Evolutionary conservation across 2,797 vertebrate genomes (phyloP), one percentile per base, ranked within the genome.

Genomic region (Bovichtus diacanthus): DNA sequence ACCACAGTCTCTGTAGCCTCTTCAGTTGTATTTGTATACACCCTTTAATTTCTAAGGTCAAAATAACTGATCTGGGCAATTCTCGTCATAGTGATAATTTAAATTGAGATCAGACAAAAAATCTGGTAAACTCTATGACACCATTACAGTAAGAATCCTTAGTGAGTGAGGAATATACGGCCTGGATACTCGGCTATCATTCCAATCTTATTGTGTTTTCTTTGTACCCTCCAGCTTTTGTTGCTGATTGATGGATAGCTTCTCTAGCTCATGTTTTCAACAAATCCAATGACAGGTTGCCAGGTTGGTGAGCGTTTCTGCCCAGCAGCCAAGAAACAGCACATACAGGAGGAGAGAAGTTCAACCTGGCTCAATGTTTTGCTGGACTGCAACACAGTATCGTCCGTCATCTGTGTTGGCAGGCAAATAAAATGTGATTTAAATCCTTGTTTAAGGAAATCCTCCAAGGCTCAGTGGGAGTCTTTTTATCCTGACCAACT

Each of bases 381-480:
- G 7, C 51, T 56, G 1, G 19, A 56, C 54, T 56, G 31, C 31
- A 36, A 25, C 56, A 34, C 31, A 34, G 34, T 31, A 7, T 34
- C 31, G 9, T 34, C 34, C 6, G 34, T 34, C 34, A 34, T 34
- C 31, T 8, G 6, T 34, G 31, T 31, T 9, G 31, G 6, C 34
- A 8, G 31, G 27, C 60, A 41, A 64, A 69, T 69, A 67, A 71
- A 31, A 63, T 71, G 58, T 46, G 21, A 83, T 70, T 38, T 54
- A 44, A 51, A 66, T 55, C 19, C 43, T 21, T 63, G 76, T 75
- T 87, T 75, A 84, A 72, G 49, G 51, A 67, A 84, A 79, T 49
- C 6, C 27, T 25, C 19, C 7, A 25, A n/a, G 41, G 43, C 53
- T 62, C 36, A 66, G 61, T 12, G 4, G 13, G 18, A 74, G 43